Evolutionary conservation across 2,113 vertebrate genomes (phyloP), one percentile per base, ranked within the genome.

Genomic region (Catharus minimus): DNA sequence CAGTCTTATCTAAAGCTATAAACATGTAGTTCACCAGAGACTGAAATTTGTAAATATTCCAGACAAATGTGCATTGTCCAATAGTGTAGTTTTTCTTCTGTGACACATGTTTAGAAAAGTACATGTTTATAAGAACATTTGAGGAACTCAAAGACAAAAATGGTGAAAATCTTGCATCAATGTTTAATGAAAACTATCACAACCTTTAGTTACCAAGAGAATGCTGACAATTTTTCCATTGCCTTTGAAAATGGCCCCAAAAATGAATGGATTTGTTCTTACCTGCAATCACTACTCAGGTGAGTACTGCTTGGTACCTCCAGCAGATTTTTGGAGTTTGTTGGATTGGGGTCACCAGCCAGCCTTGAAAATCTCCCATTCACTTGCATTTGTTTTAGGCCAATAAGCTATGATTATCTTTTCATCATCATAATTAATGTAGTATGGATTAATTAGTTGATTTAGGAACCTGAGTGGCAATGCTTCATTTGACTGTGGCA

Each of bases 371-470:
- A 90, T 77, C 55, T 76, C 27, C 73, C 71, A 46, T 56, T 92
- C 58, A 47, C 43, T 73, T 62, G 55, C 58, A 69, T 73, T 68
- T 89, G 28, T 5, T 89, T 88, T 55, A 87, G 67, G 56, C 56
- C 47, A 94, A 78, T 64, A 90, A 65, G 22, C 41, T 64, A 33
- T 86, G 17, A 94, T 88, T 94, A 94, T n/a, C 52, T 94, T 89
- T 83, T 83, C 82, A 90, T 93, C 93, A 94, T 64, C 65, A 78
- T 78, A 95, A 94, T 91, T 86, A 93, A 88, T 86, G 53, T 49
- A 56, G 56, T 81, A 88, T 3, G 3, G 32, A 89, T 94, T 82
- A 91, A 94, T 94, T 86, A 89, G 79, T 77, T 88, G 46, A 92
- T 95, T 88, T 74, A 89, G 72, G 60, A 41, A 94, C 82, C 90